phyloP scores from a whole-genome alignment of 2,113 vertebrate genomes.

The Tenrec ecaudatus region DNA sequence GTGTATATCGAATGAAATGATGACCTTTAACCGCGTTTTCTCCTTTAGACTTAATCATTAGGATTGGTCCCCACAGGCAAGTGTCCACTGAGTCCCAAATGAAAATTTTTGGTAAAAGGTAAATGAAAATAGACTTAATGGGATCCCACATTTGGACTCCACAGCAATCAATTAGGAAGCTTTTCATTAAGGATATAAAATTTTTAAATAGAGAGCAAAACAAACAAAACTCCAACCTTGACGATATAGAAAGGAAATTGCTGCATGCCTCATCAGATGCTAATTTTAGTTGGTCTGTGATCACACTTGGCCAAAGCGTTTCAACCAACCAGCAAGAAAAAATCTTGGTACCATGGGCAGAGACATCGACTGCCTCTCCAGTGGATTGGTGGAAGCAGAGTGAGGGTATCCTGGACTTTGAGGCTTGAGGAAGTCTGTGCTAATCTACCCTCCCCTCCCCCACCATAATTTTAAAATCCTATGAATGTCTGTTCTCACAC shows the following conservation, averaged over 20 bases:
- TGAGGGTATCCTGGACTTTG: background rate
- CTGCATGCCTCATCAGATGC: background rate
- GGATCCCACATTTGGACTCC: background rate
- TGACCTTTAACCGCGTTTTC: background rate
- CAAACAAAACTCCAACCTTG: background rate
- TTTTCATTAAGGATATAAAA: constrained; percentile 8
- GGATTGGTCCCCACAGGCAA: background rate
- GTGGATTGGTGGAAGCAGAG: background rate
- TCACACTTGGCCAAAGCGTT: constrained; percentile 12
- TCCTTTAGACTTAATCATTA: constrained; percentile 6
- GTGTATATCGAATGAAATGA: background rate
- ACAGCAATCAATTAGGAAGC: background rate
- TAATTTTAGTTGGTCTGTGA: constrained; percentile 56
- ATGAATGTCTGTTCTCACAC: background rate
- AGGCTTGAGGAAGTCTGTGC: constrained; percentile 1
- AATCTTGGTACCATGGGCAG: background rate
- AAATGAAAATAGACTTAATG: constrained; percentile 23
- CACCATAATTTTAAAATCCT: background rate
- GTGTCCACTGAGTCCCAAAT: background rate
- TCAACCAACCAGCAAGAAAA: background rate
- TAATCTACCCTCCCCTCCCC: background rate
- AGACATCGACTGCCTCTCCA: background rate
- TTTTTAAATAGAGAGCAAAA: constrained; percentile 31
- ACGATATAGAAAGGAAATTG: constrained; percentile 1
- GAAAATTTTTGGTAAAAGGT: constrained; percentile 4